These are phyloP conservation scores for Meteorus cinctellus DNA, from an alignment of 2,888 invertebrate genomes.

Conservation along the genomic window DNA sequence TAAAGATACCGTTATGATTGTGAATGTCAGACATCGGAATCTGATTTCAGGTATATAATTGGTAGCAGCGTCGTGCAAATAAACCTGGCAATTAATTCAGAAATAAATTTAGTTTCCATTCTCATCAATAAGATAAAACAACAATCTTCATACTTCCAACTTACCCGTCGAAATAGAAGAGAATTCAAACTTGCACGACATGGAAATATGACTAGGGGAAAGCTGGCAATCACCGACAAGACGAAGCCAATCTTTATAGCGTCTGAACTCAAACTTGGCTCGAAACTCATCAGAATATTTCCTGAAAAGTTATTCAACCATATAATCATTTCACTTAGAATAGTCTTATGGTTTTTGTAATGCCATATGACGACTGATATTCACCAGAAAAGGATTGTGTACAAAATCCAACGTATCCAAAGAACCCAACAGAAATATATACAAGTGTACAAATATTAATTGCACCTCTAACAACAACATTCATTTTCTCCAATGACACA, in stretches of 20 bases:
- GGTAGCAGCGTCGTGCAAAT: conserved; percentile 79
- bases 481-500: conserved; percentile 91
- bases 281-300: conserved; percentile 92
- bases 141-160: conserved; percentile 24
- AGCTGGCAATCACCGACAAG: conserved; percentile 94
- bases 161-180: conserved; percentile 79
- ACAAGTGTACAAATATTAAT: conserved; percentile 93
- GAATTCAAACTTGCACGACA: conserved; percentile 95
- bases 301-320: conserved; percentile 76
- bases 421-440: conserved; percentile 92
- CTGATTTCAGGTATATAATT: conserved; percentile 88
- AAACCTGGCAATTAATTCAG: conserved; percentile 74
- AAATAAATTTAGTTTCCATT: background rate
- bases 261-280: conserved; percentile 87
- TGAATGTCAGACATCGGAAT: conserved; percentile 88
- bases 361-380: conserved; percentile 36
- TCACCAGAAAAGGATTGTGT: conserved; percentile 83
- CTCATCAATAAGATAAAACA: background rate
- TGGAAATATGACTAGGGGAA: conserved; percentile 97
- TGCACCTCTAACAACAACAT: conserved; percentile 88
- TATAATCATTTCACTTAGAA: too few relatives aligned
- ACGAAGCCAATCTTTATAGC: conserved; percentile 96
- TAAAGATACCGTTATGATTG: conserved; percentile 85
- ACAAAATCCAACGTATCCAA: conserved; percentile 94
- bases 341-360: background rate